Conservation (phyloP, 2,797 vertebrate genomes). For the Limosa lapponica region DNA sequence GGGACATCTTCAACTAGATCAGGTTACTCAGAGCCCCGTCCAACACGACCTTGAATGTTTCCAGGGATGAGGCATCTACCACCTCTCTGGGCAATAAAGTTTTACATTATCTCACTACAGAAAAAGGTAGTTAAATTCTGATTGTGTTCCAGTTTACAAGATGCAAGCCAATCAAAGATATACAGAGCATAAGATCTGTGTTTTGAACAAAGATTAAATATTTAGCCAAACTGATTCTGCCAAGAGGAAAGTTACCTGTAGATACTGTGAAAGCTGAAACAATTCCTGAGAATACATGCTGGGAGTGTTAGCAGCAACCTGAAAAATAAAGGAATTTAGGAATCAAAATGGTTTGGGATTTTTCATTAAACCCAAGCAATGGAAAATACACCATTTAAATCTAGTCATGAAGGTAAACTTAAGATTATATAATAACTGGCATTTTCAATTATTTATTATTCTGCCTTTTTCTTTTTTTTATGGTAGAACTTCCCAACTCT, state of each 20-base stretch:
- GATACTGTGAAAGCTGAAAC: conserved; percentile 99
- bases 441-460: not conserved
- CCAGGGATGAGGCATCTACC: not conserved
- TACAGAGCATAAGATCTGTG: fast-evolving
- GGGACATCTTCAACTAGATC: not conserved
- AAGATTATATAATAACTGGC: not conserved
- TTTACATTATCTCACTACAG: not conserved
- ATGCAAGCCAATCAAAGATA: not conserved
- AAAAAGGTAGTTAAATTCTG: not conserved
- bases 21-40: not conserved
- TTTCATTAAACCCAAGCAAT: not conserved
- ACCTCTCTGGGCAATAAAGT: not conserved
- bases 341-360: not conserved
- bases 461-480: not conserved
- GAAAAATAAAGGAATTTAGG: conserved; percentile 3
- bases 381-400: not conserved
- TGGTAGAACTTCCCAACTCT: fast-evolving
- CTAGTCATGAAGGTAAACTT: not conserved
- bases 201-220: not conserved
- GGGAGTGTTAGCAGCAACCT: conserved; percentile 99
- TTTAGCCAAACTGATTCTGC: not conserved
- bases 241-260: conserved; percentile 87
- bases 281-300: conserved; percentile 99
- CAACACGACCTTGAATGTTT: too few species aligned
- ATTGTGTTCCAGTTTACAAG: not conserved